Evolutionary conservation across 30 jellyfish, hydroid and myxozoan species (phyloP).

Genomic region (Turritopsis rubra): DNA sequence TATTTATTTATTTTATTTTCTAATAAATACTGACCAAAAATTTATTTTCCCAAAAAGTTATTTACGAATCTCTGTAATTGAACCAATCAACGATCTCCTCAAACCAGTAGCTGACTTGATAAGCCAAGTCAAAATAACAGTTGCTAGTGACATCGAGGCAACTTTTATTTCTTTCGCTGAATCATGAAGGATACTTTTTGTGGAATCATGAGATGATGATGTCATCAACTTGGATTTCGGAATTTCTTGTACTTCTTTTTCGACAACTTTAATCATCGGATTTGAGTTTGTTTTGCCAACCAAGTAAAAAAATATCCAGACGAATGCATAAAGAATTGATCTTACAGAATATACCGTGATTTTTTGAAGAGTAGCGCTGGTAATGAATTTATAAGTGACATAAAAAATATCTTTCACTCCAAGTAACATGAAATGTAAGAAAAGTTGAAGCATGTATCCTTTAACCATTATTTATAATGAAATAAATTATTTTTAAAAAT

Average conservation of each 20-base stretch:
- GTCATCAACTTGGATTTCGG: slow-evolving; percentile 19
- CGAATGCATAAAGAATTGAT: not conserved
- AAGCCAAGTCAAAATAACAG: slow-evolving; percentile 20
- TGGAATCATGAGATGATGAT: slow-evolving; percentile 1
- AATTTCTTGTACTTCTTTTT: slow-evolving; percentile 12
- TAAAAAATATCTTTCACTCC: not conserved
- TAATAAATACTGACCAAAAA: too few species aligned
- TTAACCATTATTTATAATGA: not conserved
- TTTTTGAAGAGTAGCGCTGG: slow-evolving; percentile 18
- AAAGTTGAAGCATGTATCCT: not conserved
- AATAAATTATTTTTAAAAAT: not conserved
- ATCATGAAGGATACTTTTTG: not conserved
- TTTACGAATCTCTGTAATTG: slow-evolving; percentile 8
- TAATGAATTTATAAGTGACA: not conserved
- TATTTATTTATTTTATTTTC: too few species aligned
- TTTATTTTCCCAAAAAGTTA: too few species aligned
- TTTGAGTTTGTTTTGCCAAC: slow-evolving; percentile 4
- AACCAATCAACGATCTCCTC: slow-evolving; percentile 16
- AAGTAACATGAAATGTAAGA: not conserved
- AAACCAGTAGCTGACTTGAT: slow-evolving; percentile 16
- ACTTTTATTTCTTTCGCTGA: slow-evolving; percentile 18
- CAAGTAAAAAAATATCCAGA: not conserved
- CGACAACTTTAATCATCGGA: slow-evolving; percentile 25
- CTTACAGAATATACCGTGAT: slow-evolving; percentile 2
- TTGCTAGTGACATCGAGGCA: slow-evolving; percentile 13